Evolutionary conservation across 2,888 invertebrate species (phyloP).

Genomic region (Crocallis elinguaria): DNA sequence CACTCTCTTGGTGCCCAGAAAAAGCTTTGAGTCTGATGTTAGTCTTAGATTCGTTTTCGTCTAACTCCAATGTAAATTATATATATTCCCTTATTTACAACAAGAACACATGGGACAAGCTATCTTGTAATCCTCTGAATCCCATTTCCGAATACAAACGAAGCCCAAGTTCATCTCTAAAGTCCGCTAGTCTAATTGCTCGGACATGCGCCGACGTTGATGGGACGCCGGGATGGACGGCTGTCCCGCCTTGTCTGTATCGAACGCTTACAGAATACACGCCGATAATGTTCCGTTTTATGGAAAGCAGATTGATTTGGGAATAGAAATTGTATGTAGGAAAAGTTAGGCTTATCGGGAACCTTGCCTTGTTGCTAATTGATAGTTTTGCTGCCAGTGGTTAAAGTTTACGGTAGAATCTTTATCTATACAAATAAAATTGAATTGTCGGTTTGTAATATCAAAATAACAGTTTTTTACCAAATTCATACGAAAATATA

Average conservation of each 20-base stretch:
- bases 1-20: too few species aligned
- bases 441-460: too few species aligned
- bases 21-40: too few species aligned
- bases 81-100: too few species aligned
- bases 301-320: slow-evolving; percentile 52
- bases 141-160: slow-evolving; percentile 40
- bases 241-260: slow-evolving; percentile 51
- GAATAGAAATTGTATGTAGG: slow-evolving; percentile 49
- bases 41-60: too few species aligned
- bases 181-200: slow-evolving; percentile 74
- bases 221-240: slow-evolving; percentile 52
- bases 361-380: not conserved
- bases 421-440: too few species aligned
- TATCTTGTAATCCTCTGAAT: slow-evolving; percentile 36
- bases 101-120: slow-evolving; percentile 8
- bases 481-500: too few species aligned
- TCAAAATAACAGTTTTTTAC: too few species aligned
- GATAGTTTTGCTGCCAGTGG: not conserved
- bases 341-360: not conserved
- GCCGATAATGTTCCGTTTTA: slow-evolving; percentile 56
- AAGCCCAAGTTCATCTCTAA: slow-evolving; percentile 48
- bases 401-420: too few species aligned
- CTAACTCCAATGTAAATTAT: too few species aligned
- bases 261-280: slow-evolving; percentile 61
- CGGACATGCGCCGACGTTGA: slow-evolving; percentile 56